A percentile compares a stretch with the other conserved stretches of the same genome.
These are phyloP conservation scores for Andrena hattorfiana DNA, from an alignment of 2,888 invertebrate genomes.

Conservation along the genomic window DNA sequence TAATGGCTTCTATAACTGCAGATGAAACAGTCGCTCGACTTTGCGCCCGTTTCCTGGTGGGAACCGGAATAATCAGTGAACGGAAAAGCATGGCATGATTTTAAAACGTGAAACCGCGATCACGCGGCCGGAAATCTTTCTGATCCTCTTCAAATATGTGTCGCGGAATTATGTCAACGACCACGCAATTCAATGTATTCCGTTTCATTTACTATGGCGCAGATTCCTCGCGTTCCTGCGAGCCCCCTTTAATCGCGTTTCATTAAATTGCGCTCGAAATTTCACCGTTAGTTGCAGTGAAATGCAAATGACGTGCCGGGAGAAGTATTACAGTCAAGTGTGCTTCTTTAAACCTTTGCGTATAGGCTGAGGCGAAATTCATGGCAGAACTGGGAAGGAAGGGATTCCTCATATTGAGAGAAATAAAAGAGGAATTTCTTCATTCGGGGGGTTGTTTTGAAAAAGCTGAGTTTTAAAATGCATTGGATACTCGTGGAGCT, in stretches of 20 bases:
- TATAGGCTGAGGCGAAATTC: background rate
- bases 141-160: constrained; percentile 4
- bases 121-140: constrained; percentile 19
- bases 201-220: background rate
- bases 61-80: constrained; percentile 27
- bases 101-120: constrained; percentile 22
- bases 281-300: background rate
- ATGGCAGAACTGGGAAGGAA: background rate
- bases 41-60: constrained; percentile 9
- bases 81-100: background rate
- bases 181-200: background rate
- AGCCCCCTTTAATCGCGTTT: background rate
- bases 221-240: background rate
- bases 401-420: too few relatives aligned
- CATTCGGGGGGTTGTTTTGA: too few relatives aligned
- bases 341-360: background rate
- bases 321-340: background rate
- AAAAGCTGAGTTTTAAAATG: too few relatives aligned
- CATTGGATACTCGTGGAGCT: too few relatives aligned
- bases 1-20: constrained; percentile 27
- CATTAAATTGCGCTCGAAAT: background rate
- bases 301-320: background rate
- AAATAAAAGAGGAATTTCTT: too few relatives aligned
- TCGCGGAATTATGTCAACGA: constrained; percentile 16
- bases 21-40: constrained; percentile 40